A percentile compares a stretch with the other conserved stretches of the same genome.
phyloP scores from a whole-genome alignment of 2,797 vertebrate genomes.

The Semaprochilodus insignis region DNA sequence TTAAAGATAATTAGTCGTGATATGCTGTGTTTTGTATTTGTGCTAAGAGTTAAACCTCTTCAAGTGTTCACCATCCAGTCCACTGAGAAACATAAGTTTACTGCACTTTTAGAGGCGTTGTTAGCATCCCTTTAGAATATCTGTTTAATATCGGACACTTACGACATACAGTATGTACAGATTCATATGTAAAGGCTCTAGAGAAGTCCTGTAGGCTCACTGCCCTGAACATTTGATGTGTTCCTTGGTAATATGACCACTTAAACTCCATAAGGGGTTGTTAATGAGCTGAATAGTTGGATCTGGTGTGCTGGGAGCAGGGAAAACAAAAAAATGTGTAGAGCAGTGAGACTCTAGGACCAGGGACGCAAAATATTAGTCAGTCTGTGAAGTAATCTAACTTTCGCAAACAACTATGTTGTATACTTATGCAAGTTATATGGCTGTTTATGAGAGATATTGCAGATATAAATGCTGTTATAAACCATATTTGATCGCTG shows the following conservation, averaged over 20 bases:
- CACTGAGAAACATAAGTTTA: not conserved
- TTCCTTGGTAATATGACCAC: too few relatives aligned
- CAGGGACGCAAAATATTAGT: too few relatives aligned
- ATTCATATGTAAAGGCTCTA: not conserved
- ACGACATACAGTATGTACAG: not conserved
- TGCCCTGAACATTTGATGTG: too few relatives aligned
- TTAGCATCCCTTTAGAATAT: not conserved
- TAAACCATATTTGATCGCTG: not conserved
- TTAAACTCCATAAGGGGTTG: too few relatives aligned
- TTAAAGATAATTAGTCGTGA: not conserved
- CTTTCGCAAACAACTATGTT: not conserved
- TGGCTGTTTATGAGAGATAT: not conserved
- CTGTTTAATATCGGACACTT: not conserved
- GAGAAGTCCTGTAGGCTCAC: too few relatives aligned
- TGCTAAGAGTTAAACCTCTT: not conserved
- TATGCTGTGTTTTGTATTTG: too few relatives aligned
- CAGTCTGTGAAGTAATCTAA: not conserved
- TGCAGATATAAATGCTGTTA: not conserved
- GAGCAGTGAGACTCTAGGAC: too few relatives aligned
- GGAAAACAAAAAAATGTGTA: too few relatives aligned
- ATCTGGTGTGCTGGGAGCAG: too few relatives aligned
- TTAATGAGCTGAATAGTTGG: too few relatives aligned
- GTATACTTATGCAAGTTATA: not conserved
- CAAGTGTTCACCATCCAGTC: not conserved
- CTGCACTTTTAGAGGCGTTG: not conserved